Evolutionary conservation across 2,888 invertebrate genomes (phyloP), one percentile per base, ranked within the genome.

Genomic region (Seira musarum): DNA sequence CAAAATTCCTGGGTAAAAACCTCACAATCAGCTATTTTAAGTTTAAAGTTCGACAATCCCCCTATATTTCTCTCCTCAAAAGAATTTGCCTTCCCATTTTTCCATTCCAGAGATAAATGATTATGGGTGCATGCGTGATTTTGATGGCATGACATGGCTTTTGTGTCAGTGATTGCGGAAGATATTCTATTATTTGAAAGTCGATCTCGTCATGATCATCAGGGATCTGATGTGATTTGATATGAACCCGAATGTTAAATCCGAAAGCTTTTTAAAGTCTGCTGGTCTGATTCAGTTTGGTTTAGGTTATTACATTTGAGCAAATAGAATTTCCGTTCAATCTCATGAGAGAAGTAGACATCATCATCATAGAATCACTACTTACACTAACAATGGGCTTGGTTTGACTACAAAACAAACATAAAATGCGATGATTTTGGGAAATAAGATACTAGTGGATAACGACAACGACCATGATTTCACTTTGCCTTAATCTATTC

Each of bases 121-220:
- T 49, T n/a, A n/a, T n/a, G n/a, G n/a, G n/a, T 15, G 49, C 15
- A 49, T 49, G 2, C 15, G 49, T 49, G 15, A 8, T 30, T 5
- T 30, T 5, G 49, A 49, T n/a, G n/a, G n/a, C n/a, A n/a, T n/a
- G n/a, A n/a, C n/a, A n/a, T n/a, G n/a, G 17, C 49, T 15, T 3
- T 13, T 3, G 49, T 49, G 49, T 15, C 15, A 13, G 49, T 49
- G 49, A 49, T 49, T 49, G 49, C 17, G 49, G 49, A 49, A 49
- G 49, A 49, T 13, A 49, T 49, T 49, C 15, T 49, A 30, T 49
- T 49, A 49, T 49, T 49, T 49, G 49, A 49, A 49, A 49, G 49
- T 49, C 49, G 15, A 49, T 49, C 49, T 49, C 49, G 17, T 49
- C 49, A n/a, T 49, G 49, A 49, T 49, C 49, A 49, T 49, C 49